A percentile compares a stretch with the other conserved stretches of the same genome.
Conservation (phyloP, 1,140 invertebrate species). For the Pectinophora gossypiella region DNA sequence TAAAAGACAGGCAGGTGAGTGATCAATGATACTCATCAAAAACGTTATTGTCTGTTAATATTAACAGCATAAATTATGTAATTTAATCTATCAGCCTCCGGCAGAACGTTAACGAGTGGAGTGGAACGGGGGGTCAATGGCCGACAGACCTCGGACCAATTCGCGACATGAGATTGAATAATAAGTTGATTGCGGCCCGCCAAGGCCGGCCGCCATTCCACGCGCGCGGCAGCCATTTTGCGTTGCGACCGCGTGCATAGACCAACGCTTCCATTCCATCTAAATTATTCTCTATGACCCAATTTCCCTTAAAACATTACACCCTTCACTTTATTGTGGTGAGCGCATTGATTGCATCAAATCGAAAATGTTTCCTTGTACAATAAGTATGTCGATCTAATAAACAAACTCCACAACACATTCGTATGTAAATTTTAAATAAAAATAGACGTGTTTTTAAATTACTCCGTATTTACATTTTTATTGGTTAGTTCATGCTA, state of each 20-base stretch:
- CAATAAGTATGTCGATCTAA: background rate
- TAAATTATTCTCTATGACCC: slow-evolving; percentile 22
- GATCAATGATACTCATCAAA: too few species aligned
- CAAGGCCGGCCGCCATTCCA: slow-evolving; percentile 65
- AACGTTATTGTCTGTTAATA: background rate
- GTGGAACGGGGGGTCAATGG: slow-evolving; percentile 56
- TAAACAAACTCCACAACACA: background rate
- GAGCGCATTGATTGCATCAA: background rate
- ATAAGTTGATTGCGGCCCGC: slow-evolving; percentile 71
- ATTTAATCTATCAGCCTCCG: slow-evolving; percentile 33
- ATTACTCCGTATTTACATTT: slow-evolving; percentile 2
- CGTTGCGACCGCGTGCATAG: slow-evolving; percentile 28
- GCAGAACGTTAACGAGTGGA: slow-evolving; percentile 37
- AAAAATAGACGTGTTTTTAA: slow-evolving; percentile 3
- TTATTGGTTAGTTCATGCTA: background rate
- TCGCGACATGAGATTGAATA: slow-evolving; percentile 75
- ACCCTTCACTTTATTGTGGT: background rate
- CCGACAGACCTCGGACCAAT: slow-evolving; percentile 70
- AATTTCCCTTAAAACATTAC: slow-evolving; percentile 8
- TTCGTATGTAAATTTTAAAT: background rate
- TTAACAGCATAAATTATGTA: slow-evolving; percentile 21
- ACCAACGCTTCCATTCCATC: slow-evolving; percentile 28
- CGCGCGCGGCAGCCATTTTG: slow-evolving; percentile 60
- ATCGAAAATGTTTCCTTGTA: background rate
- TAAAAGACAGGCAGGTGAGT: too few species aligned